Base-by-base conservation (phyloP, 2,888 invertebrate species). In the Calameuta idolon region DNA sequence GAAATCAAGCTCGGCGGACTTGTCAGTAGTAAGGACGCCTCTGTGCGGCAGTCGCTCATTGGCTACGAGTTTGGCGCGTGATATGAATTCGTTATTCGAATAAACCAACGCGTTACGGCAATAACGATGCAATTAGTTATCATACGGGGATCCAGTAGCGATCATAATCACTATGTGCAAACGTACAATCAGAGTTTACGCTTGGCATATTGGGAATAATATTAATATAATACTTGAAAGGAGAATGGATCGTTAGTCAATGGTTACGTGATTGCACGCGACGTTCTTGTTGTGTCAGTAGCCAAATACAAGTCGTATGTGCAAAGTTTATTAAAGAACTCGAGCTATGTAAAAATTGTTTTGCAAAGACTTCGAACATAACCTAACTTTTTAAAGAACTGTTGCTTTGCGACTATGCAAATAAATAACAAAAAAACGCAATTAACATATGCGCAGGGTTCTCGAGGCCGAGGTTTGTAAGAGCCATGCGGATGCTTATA, bases 11-110 rank as follows among this genome's bases (percentile, higher is more conserved):
- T 78, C 69, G 23, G 5, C 55, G 55, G 23, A 23, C 23, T 23
- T 55, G 55, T 2, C 23, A 9, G 55, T 55, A 23, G 1, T 23
- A 55, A 55, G 55, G 5, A 55, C 23, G 23, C 23, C 1, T 55
- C 55, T 55, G 55, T 40, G 15, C 23, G 55, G 23, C 9, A 23
- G 23, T 9, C 55, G 9, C 23, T 55, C 23, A 55, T 55, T 55
- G 55, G 55, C 9, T 55, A 55, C 9, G 23, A 2, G 81, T 83
- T 83, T 85, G 80, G 84, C 79, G 81, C 86, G 85, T 86, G 88
- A 85, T 80, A 78, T 81, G 88, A 87, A 85, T 87, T 34, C 74
- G 37, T 35, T 74, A 74, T 71, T 31, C 33, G 33, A 34, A 71
- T 31, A 71, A 71, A 71, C 71, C 0, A 34, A 33, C 31, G 31